A percentile compares a stretch with the other conserved stretches of the same genome.
Conservation (phyloP, 2,888 invertebrate species). For the Zonitis immaculata region DNA sequence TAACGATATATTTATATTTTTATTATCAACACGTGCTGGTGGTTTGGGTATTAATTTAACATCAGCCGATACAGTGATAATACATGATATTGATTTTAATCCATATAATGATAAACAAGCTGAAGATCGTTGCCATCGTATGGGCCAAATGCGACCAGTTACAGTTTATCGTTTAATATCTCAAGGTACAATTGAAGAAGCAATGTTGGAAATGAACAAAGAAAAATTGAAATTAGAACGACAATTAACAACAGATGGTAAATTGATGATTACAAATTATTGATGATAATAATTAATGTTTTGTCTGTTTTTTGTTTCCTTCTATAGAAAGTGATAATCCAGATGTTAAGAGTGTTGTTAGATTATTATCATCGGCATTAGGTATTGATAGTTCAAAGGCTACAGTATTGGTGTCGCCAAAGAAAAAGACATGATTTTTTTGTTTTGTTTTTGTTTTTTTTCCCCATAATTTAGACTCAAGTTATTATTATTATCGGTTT, state of each 20-base stretch:
- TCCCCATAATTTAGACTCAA: too few species aligned
- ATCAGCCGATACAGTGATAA: conserved; percentile 90
- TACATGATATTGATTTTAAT: conserved; percentile 98
- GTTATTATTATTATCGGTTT: too few species aligned
- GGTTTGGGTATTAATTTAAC: conserved; percentile 95
- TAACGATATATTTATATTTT: conserved; percentile 77
- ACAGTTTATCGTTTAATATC: conserved; percentile 80
- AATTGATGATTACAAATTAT: conserved; percentile 50
- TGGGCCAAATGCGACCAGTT: conserved; percentile 79
- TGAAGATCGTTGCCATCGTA: conserved; percentile 80
- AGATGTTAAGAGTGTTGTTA: conserved; percentile 74
- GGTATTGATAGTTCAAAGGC: conserved; percentile 53
- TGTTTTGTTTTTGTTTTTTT: neutral
- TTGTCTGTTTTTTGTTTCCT: conserved; percentile 32
- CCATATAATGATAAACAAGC: conserved; percentile 98
- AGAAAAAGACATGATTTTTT: conserved; percentile 22
- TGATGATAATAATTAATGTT: conserved; percentile 3
- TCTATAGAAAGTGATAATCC: conserved; percentile 68
- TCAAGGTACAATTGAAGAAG: conserved; percentile 87
- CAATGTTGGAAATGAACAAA: conserved; percentile 83
- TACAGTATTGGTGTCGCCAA: conserved; percentile 38
- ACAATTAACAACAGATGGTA: conserved; percentile 65
- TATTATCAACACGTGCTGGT: conserved; percentile 89
- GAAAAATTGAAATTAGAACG: conserved; percentile 89
- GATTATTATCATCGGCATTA: conserved; percentile 72